Evolutionary conservation across 2,113 vertebrate species (phyloP).

Genomic region (Vanacampus margaritifer): DNA sequence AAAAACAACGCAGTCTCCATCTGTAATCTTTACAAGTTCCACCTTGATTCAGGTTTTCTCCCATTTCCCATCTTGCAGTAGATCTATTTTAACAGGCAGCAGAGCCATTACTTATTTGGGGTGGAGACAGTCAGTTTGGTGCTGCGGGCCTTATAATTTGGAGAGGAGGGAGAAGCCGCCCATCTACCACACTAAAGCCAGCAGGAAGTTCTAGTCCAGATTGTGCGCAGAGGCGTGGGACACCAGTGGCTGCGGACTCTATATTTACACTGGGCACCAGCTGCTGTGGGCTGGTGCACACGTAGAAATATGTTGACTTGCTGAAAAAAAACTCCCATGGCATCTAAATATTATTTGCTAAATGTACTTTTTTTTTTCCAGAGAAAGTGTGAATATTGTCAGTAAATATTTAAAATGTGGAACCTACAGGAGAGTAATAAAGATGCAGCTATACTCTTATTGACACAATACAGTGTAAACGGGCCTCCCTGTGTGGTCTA

Average conservation of each 20-base stretch:
- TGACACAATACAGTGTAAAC: neutral
- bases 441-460: slow-evolving; percentile 15
- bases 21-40: slow-evolving; percentile 12
- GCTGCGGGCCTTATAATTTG: slow-evolving; percentile 74
- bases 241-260: slow-evolving; percentile 57
- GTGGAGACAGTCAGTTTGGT: slow-evolving; percentile 66
- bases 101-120: slow-evolving; percentile 72
- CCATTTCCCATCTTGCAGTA: slow-evolving; percentile 24
- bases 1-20: neutral
- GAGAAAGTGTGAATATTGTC: slow-evolving; percentile 5
- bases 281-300: slow-evolving; percentile 45
- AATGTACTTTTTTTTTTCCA: neutral
- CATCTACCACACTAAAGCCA: slow-evolving; percentile 71
- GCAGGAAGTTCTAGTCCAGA: slow-evolving; percentile 55
- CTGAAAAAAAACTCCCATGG: slow-evolving; percentile 11
- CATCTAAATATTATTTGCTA: neutral
- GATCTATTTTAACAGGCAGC: slow-evolving; percentile 66
- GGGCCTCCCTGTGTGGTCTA: slow-evolving; percentile 45
- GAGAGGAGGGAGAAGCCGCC: slow-evolving; percentile 61
- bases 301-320: slow-evolving; percentile 25
- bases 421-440: neutral
- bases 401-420: slow-evolving; percentile 21
- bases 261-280: slow-evolving; percentile 71
- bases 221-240: slow-evolving; percentile 62
- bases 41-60: slow-evolving; percentile 31